Evolutionary conservation across 2,888 invertebrate genomes (phyloP).

Genomic region (Callimorpha dominula): DNA sequence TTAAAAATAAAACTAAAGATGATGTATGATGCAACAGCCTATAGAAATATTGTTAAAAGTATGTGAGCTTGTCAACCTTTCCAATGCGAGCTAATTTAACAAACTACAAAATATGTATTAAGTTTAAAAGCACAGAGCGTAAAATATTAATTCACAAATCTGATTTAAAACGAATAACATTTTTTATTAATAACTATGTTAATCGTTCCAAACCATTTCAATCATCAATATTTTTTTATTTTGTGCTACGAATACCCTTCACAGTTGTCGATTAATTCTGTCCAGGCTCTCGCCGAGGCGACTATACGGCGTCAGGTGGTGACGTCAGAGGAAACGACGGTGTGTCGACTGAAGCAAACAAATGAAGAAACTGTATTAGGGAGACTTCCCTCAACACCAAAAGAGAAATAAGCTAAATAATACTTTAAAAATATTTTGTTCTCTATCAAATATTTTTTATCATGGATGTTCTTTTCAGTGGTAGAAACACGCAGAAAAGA

Average conservation of each 20-base stretch:
- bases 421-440: not conserved
- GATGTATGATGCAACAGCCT: too few relatives aligned
- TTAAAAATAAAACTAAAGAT: too few relatives aligned
- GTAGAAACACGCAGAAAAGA: not conserved
- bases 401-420: not conserved
- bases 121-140: too few relatives aligned
- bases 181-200: not conserved
- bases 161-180: too few relatives aligned
- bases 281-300: slow-evolving; percentile 28
- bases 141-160: too few relatives aligned
- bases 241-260: not conserved
- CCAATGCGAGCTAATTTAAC: too few relatives aligned
- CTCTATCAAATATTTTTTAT: not conserved
- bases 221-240: not conserved
- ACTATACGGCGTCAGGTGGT: slow-evolving; percentile 36
- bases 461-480: not conserved
- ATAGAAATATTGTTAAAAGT: too few relatives aligned
- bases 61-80: too few relatives aligned
- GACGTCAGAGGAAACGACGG: slow-evolving; percentile 28
- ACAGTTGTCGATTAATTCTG: slow-evolving; percentile 26
- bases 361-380: slow-evolving; percentile 11
- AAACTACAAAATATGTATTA: too few relatives aligned
- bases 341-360: slow-evolving; percentile 7
- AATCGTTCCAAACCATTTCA: not conserved
- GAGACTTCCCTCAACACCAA: not conserved